Evolutionary conservation across 2,113 vertebrate genomes (phyloP).

Genomic region (Thalassoma bifasciatum): DNA sequence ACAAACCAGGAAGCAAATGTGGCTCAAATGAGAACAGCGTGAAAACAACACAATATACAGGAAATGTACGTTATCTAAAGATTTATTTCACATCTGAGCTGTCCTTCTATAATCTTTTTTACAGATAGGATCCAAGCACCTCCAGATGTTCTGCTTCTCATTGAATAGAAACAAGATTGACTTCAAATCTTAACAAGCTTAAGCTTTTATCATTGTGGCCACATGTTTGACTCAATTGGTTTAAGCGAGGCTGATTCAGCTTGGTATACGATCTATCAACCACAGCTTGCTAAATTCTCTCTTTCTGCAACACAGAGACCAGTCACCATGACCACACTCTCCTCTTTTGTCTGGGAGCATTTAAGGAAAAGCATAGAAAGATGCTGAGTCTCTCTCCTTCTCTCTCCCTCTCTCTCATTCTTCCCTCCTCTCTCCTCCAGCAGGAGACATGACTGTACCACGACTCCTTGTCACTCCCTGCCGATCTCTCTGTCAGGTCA

Average conservation of each 20-base stretch:
- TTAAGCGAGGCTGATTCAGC: background rate
- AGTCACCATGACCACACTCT: conserved; percentile 3
- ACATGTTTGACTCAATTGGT: background rate
- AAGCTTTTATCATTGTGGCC: conserved; percentile 15
- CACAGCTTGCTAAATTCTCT: background rate
- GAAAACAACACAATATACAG: background rate
- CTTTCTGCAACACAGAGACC: background rate
- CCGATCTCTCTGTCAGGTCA: conserved; percentile 50
- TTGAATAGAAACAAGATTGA: background rate
- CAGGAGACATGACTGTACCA: conserved; percentile 32
- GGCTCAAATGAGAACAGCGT: background rate
- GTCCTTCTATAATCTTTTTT: background rate
- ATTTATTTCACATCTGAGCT: background rate
- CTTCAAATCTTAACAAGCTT: background rate
- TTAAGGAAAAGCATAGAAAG: conserved; percentile 33
- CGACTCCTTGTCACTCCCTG: conserved; percentile 30
- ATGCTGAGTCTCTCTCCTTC: conserved; percentile 39
- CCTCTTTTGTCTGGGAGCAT: conserved; percentile 9
- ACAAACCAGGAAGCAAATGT: conserved; percentile 4
- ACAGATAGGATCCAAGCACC: background rate
- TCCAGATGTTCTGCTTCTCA: background rate
- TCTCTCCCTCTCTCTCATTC: background rate
- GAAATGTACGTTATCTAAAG: background rate
- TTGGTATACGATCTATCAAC: conserved; percentile 7
- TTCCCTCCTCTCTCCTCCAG: conserved; percentile 11